Evolutionary conservation across 2,797 vertebrate species (phyloP).

Genomic region (Labroides dimidiatus): DNA sequence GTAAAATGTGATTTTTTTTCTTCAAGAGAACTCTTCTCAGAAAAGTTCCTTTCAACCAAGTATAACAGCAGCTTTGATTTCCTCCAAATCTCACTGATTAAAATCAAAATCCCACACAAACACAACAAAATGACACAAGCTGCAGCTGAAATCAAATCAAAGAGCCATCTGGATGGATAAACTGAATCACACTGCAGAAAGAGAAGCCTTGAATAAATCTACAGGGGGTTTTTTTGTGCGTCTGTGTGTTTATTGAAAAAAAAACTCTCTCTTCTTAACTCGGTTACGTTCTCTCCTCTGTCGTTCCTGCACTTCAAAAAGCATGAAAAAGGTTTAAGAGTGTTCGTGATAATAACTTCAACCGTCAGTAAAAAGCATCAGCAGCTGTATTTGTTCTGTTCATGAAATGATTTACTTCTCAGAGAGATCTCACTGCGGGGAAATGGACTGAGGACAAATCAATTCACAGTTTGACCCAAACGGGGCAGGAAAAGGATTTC

Average conservation of each 20-base stretch:
- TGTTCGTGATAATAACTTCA: slow-evolving; percentile 35
- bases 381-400: slow-evolving; percentile 53
- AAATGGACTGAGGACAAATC: slow-evolving; percentile 68
- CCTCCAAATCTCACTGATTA: not conserved
- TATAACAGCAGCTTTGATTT: not conserved
- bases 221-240: too few species aligned
- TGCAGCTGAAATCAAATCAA: not conserved
- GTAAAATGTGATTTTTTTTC: too few species aligned
- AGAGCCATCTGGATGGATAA: not conserved
- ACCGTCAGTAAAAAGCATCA: slow-evolving; percentile 27
- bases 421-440: slow-evolving; percentile 65
- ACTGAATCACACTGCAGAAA: too few species aligned
- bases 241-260: too few species aligned
- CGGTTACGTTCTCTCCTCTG: too few species aligned
- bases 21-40: too few species aligned
- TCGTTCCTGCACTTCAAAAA: too few species aligned
- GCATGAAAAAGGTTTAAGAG: slow-evolving; percentile 27
- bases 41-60: too few species aligned
- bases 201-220: too few species aligned
- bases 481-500: slow-evolving; percentile 65
- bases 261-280: too few species aligned
- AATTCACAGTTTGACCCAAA: slow-evolving; percentile 63
- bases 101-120: not conserved
- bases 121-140: not conserved
- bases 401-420: slow-evolving; percentile 71